These are phyloP conservation scores for Astreopora myriophthalma DNA, from an alignment of 64 coral and sea anemone genomes.

Conservation along the genomic window DNA sequence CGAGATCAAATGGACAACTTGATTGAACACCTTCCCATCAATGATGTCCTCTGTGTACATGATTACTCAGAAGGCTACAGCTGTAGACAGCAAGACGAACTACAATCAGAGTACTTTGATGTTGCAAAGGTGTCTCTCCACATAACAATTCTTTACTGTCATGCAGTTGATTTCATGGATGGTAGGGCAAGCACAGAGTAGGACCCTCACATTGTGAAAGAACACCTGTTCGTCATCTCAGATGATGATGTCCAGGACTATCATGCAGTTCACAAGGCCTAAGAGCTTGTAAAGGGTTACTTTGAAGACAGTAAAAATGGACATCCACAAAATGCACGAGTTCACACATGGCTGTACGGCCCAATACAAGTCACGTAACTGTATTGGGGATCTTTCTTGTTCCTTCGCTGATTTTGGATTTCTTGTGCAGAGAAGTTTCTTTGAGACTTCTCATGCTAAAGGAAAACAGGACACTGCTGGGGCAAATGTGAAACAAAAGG, in stretches of 20 bases:
- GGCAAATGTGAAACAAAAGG: too few relatives aligned
- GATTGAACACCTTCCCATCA: slow-evolving; percentile 25
- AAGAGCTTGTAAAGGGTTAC: slow-evolving; percentile 13
- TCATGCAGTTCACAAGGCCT: slow-evolving; percentile 6
- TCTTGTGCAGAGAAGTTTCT: too few relatives aligned
- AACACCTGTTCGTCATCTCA: slow-evolving; percentile 50
- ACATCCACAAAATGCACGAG: too few relatives aligned
- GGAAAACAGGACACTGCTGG: too few relatives aligned
- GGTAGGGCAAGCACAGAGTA: slow-evolving; percentile 42
- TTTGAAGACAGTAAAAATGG: too few relatives aligned
- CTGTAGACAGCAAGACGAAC: slow-evolving; percentile 55
- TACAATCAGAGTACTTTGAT: slow-evolving; percentile 63
- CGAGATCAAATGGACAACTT: slow-evolving; percentile 51
- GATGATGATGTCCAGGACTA: slow-evolving; percentile 52
- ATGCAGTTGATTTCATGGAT: slow-evolving; percentile 47
- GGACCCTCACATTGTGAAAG: slow-evolving; percentile 38
- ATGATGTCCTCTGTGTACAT: slow-evolving; percentile 22
- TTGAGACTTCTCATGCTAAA: too few relatives aligned
- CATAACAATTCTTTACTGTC: slow-evolving; percentile 30
- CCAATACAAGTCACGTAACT: too few relatives aligned
- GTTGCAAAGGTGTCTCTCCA: slow-evolving; percentile 50
- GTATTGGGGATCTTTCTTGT: too few relatives aligned
- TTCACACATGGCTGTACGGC: too few relatives aligned
- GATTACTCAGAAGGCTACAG: slow-evolving; percentile 64
- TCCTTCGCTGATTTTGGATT: too few relatives aligned